These are phyloP conservation scores for Octopus sinensis DNA, from an alignment of 1,140 invertebrate genomes.

Conservation along the genomic window DNA sequence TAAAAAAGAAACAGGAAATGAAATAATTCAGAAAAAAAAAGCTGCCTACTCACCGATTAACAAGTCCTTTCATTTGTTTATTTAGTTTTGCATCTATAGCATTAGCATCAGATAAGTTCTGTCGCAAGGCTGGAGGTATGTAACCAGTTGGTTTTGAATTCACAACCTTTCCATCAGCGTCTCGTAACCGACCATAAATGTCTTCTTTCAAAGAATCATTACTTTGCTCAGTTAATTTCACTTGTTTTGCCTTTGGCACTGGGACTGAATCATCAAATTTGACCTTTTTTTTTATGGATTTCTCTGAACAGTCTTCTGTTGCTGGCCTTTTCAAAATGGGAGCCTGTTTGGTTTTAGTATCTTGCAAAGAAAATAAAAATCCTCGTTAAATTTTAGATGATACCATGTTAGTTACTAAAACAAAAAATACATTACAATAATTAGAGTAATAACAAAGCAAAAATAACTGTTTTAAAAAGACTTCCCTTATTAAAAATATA, in stretches of 20 bases:
- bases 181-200: neutral
- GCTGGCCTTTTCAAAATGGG: neutral
- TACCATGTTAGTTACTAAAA: too few relatives aligned
- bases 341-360: neutral
- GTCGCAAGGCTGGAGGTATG: neutral
- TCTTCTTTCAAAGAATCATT: neutral
- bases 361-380: too few relatives aligned
- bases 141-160: neutral
- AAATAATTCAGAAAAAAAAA: neutral
- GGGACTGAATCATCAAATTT: neutral
- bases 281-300: neutral
- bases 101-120: neutral
- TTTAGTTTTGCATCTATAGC: neutral
- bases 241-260: neutral
- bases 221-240: neutral
- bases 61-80: slow-evolving; percentile 1
- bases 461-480: too few relatives aligned
- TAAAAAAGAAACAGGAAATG: neutral
- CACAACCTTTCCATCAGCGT: neutral
- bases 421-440: too few relatives aligned
- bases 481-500: too few relatives aligned
- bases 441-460: too few relatives aligned
- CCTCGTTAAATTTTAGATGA: too few relatives aligned
- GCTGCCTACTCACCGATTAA: neutral
- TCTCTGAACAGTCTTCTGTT: neutral